Evolutionary conservation across 2,888 invertebrate species (phyloP).

Genomic region (Litoditis marina): DNA sequence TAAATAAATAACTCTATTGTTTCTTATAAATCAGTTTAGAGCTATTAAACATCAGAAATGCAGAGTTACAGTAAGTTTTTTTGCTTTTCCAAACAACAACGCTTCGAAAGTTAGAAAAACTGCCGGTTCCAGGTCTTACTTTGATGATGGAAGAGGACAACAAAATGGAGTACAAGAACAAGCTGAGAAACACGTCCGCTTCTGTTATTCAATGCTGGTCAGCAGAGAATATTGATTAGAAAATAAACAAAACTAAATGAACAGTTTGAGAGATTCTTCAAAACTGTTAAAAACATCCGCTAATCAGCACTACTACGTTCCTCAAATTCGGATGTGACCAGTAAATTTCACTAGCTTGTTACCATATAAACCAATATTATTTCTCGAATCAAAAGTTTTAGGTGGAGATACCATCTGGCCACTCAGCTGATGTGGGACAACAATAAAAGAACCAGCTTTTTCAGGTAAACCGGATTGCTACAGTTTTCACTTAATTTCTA

Average conservation of each 20-base stretch:
- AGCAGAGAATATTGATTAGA: neutral
- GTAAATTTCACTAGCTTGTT: too few relatives aligned
- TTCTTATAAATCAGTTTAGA: too few relatives aligned
- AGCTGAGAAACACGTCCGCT: slow-evolving; percentile 47
- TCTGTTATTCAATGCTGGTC: slow-evolving; percentile 52
- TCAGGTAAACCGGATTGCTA: too few relatives aligned
- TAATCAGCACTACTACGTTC: too few relatives aligned
- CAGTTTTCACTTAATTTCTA: too few relatives aligned
- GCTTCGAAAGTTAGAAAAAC: neutral
- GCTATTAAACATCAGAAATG: too few relatives aligned
- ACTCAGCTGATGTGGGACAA: slow-evolving; percentile 1
- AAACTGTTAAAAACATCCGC: neutral
- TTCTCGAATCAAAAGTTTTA: neutral
- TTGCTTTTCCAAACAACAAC: too few relatives aligned
- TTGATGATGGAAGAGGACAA: slow-evolving; percentile 54
- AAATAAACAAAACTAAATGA: neutral
- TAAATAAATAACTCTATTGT: too few relatives aligned
- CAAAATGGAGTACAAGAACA: slow-evolving; percentile 39
- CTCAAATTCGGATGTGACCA: too few relatives aligned
- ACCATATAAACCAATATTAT: too few relatives aligned
- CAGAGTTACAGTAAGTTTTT: too few relatives aligned
- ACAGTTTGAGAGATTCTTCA: neutral
- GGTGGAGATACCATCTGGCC: slow-evolving; percentile 30
- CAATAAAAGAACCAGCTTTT: too few relatives aligned
- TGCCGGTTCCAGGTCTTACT: slow-evolving; percentile 28